phyloP scores from a whole-genome alignment of 2,888 invertebrate species.

The Drosophila barbarae region DNA sequence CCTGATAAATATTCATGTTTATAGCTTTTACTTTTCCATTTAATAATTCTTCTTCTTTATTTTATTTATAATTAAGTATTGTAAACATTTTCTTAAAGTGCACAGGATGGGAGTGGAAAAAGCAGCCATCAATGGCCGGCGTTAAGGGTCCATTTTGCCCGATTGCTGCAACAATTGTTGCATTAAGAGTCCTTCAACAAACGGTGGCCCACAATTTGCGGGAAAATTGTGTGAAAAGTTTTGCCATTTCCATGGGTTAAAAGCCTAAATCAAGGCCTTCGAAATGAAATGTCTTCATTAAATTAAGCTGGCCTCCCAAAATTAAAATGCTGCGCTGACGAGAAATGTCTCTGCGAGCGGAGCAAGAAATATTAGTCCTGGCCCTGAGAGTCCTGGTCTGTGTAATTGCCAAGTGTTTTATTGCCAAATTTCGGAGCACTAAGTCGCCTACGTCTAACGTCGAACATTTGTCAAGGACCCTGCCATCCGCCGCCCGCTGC shows the following conservation, averaged over 20 bases:
- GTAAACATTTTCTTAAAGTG: not conserved
- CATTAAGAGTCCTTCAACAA: slow-evolving; percentile 53
- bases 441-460: slow-evolving; percentile 69
- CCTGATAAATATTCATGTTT: no score
- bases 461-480: slow-evolving; percentile 68
- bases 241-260: slow-evolving; percentile 2
- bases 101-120: slow-evolving; percentile 11
- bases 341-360: slow-evolving; percentile 32
- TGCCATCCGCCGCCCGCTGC: slow-evolving; percentile 8
- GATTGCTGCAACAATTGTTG: slow-evolving; percentile 63
- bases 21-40: no score
- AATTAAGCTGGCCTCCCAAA: slow-evolving; percentile 58
- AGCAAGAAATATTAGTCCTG: slow-evolving; percentile 28
- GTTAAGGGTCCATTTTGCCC: slow-evolving; percentile 31
- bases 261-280: slow-evolving; percentile 53
- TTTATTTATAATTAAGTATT: not conserved
- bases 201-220: slow-evolving; percentile 44
- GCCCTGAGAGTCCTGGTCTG: slow-evolving; percentile 27
- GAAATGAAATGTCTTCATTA: slow-evolving; percentile 67
- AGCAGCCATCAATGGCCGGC: slow-evolving; percentile 27
- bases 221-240: slow-evolving; percentile 47
- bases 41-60: accelerated
- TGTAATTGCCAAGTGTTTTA: slow-evolving; percentile 73
- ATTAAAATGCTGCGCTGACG: slow-evolving; percentile 59
- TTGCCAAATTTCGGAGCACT: slow-evolving; percentile 69